A percentile compares a stretch with the other conserved stretches of the same genome.
Conservation (phyloP, 1,140 invertebrate species). For the Colletes gigas region DNA sequence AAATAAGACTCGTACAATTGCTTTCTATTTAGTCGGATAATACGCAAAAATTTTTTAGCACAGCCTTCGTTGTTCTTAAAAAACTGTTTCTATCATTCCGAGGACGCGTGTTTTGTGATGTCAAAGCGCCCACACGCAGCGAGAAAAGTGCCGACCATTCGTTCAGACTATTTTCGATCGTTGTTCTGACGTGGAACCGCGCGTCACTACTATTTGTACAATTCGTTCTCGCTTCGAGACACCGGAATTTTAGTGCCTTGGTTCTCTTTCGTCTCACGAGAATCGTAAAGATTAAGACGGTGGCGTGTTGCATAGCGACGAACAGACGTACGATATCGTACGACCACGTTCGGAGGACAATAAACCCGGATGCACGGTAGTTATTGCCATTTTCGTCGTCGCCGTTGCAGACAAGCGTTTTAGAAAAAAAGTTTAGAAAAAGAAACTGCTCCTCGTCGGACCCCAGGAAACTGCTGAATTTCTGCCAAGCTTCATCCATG, state of each 20-base stretch:
- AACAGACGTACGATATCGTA: neutral
- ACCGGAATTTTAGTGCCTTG: neutral
- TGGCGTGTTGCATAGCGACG: neutral
- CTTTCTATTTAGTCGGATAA: neutral
- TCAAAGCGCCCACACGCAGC: too few relatives aligned
- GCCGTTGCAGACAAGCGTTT: neutral
- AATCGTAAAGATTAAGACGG: conserved; percentile 30
- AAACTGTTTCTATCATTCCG: neutral
- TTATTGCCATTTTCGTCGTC: conserved; percentile 36
- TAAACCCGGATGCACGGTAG: conserved; percentile 16
- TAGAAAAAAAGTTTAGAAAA: neutral
- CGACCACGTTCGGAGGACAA: conserved; percentile 8
- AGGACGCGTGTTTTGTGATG: too few relatives aligned
- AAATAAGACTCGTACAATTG: neutral
- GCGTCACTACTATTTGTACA: neutral
- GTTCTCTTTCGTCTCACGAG: conserved; percentile 25
- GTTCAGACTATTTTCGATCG: conserved; percentile 10
- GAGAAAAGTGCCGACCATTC: neutral
- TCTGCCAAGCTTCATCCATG: conserved; percentile 16
- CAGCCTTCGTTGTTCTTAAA: neutral
- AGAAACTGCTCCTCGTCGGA: neutral
- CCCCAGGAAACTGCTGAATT: conserved; percentile 2
- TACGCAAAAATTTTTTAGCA: too few relatives aligned
- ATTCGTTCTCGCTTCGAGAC: neutral
- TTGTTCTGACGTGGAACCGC: too few relatives aligned